Conservation (phyloP, 1,140 invertebrate genomes). For the Lepidostoma basale region DNA sequence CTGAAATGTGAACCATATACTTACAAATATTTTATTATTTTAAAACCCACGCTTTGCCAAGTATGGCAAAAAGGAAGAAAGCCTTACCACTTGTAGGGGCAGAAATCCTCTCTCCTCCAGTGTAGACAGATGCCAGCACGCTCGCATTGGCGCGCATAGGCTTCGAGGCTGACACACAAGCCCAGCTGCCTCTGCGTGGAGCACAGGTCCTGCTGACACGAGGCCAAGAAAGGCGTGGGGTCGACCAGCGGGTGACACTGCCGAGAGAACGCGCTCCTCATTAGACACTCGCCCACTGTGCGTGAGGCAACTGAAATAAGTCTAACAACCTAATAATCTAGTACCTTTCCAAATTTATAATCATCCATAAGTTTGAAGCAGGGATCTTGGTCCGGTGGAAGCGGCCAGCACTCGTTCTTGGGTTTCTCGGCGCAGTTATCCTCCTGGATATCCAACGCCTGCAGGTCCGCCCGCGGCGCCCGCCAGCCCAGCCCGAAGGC, state of each 20-base stretch:
- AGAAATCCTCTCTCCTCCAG: constrained; percentile 70
- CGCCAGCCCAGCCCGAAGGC: constrained; percentile 70
- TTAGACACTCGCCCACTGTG: neutral
- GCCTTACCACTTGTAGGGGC: constrained; percentile 66
- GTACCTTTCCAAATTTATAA: constrained; percentile 68
- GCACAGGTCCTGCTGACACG: constrained; percentile 73
- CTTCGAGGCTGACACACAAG: constrained; percentile 69
- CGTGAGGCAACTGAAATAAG: neutral
- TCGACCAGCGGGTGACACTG: constrained; percentile 77
- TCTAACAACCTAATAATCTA: neutral
- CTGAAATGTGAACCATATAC: constrained; percentile 48
- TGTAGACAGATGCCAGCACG: constrained; percentile 70
- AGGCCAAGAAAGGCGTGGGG: constrained; percentile 67
- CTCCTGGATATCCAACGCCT: constrained; percentile 45
- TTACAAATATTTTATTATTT: neutral
- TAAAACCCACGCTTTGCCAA: neutral
- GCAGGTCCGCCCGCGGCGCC: constrained; percentile 56
- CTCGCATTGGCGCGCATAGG: constrained; percentile 76
- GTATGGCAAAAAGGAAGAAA: neutral
- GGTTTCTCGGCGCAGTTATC: constrained; percentile 50
- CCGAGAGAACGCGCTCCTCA: too few species aligned
- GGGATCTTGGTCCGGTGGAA: constrained; percentile 64
- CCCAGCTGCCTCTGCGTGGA: constrained; percentile 59
- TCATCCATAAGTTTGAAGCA: constrained; percentile 69
- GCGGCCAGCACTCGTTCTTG: constrained; percentile 60